A percentile compares a stretch with the other conserved stretches of the same genome.
phyloP scores from a whole-genome alignment of 1,140 invertebrate species.

The Tetragnatha versicolor region DNA sequence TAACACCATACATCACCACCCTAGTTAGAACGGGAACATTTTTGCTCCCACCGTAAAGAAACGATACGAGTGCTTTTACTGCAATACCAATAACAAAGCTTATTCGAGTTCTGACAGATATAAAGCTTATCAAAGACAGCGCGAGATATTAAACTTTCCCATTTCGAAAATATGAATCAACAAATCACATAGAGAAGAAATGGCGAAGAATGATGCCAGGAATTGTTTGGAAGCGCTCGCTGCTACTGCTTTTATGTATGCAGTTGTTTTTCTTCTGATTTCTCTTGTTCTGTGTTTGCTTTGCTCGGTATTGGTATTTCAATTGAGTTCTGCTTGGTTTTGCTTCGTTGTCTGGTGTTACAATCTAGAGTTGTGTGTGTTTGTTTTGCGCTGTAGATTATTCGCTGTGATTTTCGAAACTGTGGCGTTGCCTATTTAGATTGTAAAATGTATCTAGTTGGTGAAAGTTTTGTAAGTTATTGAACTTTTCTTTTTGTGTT shows the following conservation, averaged over 20 bases:
- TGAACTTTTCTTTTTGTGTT: too few species aligned
- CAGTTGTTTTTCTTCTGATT: background rate
- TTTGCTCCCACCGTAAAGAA: background rate
- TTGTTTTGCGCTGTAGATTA: too few species aligned
- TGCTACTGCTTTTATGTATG: background rate
- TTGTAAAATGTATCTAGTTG: too few species aligned
- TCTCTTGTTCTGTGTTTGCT: conserved; percentile 14
- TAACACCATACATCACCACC: conserved; percentile 1
- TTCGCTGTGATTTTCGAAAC: too few species aligned
- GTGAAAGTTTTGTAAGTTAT: too few species aligned
- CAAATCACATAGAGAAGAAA: conserved; percentile 40
- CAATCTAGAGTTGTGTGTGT: too few species aligned
- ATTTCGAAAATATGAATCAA: conserved; percentile 4
- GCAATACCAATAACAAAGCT: conserved; percentile 18
- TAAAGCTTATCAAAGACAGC: conserved; percentile 1
- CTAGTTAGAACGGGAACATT: background rate
- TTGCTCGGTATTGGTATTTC: too few species aligned
- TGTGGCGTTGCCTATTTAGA: too few species aligned
- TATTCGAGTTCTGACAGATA: conserved; percentile 30
- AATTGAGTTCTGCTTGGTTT: too few species aligned
- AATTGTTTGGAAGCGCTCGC: conserved; percentile 14
- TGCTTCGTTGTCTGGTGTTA: too few species aligned
- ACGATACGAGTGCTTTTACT: conserved; percentile 39
- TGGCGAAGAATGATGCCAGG: background rate
- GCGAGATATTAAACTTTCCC: conserved; percentile 36